These are phyloP conservation scores for Hirudinaria manillensis DNA, from an alignment of 2,888 invertebrate genomes.

Conservation along the genomic window DNA sequence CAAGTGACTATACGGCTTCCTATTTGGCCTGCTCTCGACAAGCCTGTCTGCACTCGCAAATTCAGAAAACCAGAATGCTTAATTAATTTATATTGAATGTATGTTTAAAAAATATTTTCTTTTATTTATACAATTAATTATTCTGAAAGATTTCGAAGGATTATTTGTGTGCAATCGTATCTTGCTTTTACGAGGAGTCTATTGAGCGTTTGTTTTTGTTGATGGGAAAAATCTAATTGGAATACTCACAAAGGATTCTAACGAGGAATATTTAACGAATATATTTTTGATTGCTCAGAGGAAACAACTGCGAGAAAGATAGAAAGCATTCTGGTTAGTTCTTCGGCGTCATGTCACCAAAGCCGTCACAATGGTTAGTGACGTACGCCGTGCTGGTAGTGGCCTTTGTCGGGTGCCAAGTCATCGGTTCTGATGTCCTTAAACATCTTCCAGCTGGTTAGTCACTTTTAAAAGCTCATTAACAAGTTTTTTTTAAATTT, in stretches of 20 bases:
- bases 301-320: slow-evolving; percentile 8
- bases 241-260: not conserved
- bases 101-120: slow-evolving; percentile 3
- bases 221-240: not conserved
- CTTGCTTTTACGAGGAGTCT: not conserved
- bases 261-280: not conserved
- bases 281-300: slow-evolving; percentile 7
- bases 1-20: not conserved
- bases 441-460: slow-evolving; percentile 15
- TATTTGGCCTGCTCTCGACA: slow-evolving; percentile 20
- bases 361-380: slow-evolving; percentile 15
- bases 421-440: not conserved
- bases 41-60: slow-evolving; percentile 23
- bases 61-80: slow-evolving; percentile 7
- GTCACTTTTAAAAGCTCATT: not conserved
- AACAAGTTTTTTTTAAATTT: no score
- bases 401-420: slow-evolving; percentile 7
- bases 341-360: slow-evolving; percentile 22
- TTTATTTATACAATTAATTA: slow-evolving; percentile 9
- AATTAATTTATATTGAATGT: slow-evolving; percentile 25
- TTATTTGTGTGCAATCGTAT: slow-evolving; percentile 6
- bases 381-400: slow-evolving; percentile 14
- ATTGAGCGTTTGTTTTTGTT: not conserved
- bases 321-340: slow-evolving; percentile 22
- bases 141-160: slow-evolving; percentile 2